Percentiles rank a stretch among this genome's conserved stretches.
Conservation (phyloP, 2,888 invertebrate species). For the Harpagoxenus sublaevis region DNA sequence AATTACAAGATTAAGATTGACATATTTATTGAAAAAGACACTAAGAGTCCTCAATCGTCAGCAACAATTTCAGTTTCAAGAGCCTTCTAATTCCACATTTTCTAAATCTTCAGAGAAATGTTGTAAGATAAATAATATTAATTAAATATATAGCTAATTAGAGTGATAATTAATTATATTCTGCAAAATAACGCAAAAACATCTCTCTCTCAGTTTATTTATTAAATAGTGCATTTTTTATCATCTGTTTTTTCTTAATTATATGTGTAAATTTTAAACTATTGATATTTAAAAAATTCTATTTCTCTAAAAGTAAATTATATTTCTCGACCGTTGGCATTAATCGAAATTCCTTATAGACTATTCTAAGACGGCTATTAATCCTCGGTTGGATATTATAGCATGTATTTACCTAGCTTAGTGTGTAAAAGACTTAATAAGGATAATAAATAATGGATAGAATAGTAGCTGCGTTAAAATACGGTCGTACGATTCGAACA, state of each 20-base stretch:
- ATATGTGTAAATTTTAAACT: neutral
- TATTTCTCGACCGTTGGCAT: neutral
- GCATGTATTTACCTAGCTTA: neutral
- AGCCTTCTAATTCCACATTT: neutral
- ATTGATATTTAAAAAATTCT: neutral
- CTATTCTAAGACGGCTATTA: neutral
- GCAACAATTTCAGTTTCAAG: neutral
- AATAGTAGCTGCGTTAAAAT: neutral
- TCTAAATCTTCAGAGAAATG: neutral
- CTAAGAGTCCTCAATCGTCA: neutral
- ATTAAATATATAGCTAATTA: neutral
- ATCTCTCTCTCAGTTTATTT: neutral
- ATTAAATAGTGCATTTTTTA: neutral
- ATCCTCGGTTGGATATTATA: neutral
- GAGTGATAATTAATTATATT: neutral
- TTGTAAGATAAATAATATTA: neutral
- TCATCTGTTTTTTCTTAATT: neutral
- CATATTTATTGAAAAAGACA: neutral
- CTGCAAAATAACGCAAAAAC: neutral
- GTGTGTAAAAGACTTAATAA: neutral
- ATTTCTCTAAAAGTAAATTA: neutral
- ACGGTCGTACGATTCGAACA: neutral
- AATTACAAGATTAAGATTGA: neutral
- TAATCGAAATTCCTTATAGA: neutral
- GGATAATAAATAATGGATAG: slow-evolving; percentile 7